phyloP scores from a whole-genome alignment of 2,888 invertebrate species.

The Rhagonycha lutea region DNA sequence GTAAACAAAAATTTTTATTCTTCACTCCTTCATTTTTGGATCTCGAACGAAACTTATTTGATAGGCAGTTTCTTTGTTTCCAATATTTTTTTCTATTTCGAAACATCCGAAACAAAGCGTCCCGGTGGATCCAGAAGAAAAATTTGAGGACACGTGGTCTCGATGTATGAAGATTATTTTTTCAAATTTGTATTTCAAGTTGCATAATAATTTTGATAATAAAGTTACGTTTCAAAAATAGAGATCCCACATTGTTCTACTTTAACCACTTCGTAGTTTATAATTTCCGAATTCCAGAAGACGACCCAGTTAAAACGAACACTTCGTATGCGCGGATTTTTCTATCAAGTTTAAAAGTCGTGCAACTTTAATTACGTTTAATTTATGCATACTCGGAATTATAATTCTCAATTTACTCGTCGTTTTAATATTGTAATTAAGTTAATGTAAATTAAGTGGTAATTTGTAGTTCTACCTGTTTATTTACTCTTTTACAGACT shows the following conservation, averaged over 20 bases:
- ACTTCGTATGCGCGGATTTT: background rate
- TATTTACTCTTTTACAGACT: constrained; percentile 28
- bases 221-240: background rate
- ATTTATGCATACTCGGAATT: background rate
- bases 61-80: background rate
- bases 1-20: background rate
- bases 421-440: background rate
- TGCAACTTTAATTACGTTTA: background rate
- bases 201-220: background rate
- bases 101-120: no score
- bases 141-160: no score
- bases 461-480: background rate
- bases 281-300: background rate
- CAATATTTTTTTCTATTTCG: no score
- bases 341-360: background rate
- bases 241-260: background rate
- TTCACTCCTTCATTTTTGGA: background rate
- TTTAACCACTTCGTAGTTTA: background rate
- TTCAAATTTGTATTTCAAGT: background rate
- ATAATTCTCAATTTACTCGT: background rate
- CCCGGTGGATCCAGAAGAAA: no score
- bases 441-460: background rate
- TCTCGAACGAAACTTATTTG: background rate
- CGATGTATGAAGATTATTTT: no score
- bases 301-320: background rate